Evolutionary conservation across 2,888 invertebrate genomes (phyloP), one percentile per base, ranked within the genome.

Genomic region (Serrognathus titanus): DNA sequence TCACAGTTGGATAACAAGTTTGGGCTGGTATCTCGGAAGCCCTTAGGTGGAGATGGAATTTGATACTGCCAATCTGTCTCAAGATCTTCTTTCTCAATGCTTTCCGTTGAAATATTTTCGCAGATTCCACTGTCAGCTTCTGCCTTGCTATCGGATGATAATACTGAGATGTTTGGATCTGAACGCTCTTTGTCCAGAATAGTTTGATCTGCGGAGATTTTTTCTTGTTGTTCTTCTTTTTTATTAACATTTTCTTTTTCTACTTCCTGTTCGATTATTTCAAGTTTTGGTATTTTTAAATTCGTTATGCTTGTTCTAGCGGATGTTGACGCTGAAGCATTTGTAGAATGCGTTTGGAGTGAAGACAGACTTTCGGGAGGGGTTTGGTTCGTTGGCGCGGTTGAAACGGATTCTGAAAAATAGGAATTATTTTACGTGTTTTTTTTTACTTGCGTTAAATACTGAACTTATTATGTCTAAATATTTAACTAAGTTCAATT

Each of bases 31-130:
- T 84, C 84, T 49, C 82, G 73, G 68, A 84, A 82, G 11, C 80
- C 81, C 51, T 79, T 81, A 1, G 85, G 85, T 1, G 85, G 85
- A 1, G 83, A 83, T 1, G 85, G 85, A 41, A 85, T 73, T 60
- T 80, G 77, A 74, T 83, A 80, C 68, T 84, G 75, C 84, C 84
- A 85, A 40, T 78, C 75, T 10, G 59, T 58, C 51, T 70, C 74
- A 6, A 59, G 20, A 35, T 62, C 63, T 55, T 64, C 58, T 60
- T 48, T 51, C 20, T 45, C 46, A n/a, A 37, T 16, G 12, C 36
- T 35, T 43, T 52, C 52, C 8, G 52, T 36, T n/a, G 43, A 36
- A 31, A 10, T 52, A 31, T 52, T 52, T 55, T 57, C 48, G 45
- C 66, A 65, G 12, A 64, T 64, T 12, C 63, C 58, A 50, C 63